phyloP scores from a whole-genome alignment of 2,113 vertebrate species.

The Cynopterus brachyotis region DNA sequence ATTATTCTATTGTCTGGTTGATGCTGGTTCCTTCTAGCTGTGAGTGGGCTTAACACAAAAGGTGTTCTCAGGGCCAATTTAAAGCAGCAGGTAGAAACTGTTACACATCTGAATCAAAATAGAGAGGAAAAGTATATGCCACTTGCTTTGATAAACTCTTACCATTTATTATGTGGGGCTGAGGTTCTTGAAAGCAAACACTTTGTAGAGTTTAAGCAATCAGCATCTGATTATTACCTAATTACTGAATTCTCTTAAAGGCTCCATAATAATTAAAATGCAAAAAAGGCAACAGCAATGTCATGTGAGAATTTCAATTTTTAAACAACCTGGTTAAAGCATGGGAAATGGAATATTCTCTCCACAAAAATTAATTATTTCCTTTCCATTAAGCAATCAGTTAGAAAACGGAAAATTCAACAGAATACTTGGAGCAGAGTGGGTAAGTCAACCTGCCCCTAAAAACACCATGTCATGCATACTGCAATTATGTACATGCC shows the following conservation, averaged over 20 bases:
- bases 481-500: slow-evolving; percentile 25
- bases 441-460: background rate
- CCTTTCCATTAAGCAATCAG: slow-evolving; percentile 44
- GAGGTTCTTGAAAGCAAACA: slow-evolving; percentile 55
- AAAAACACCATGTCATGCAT: slow-evolving; percentile 9
- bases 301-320: slow-evolving; percentile 52
- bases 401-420: slow-evolving; percentile 21
- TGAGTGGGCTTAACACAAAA: slow-evolving; percentile 68
- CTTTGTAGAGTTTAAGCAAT: slow-evolving; percentile 59
- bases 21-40: slow-evolving; percentile 22
- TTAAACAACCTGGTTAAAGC: slow-evolving; percentile 45
- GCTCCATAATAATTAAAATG: slow-evolving; percentile 61
- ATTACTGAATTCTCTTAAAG: slow-evolving; percentile 43
- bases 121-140: slow-evolving; percentile 51
- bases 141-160: slow-evolving; percentile 63
- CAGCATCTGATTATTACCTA: slow-evolving; percentile 59
- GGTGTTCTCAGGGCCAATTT: slow-evolving; percentile 55
- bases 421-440: background rate
- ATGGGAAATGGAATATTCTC: slow-evolving; percentile 41
- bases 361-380: slow-evolving; percentile 62
- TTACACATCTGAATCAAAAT: slow-evolving; percentile 57
- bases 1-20: slow-evolving; percentile 53
- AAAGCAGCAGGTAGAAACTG: slow-evolving; percentile 67
- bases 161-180: slow-evolving; percentile 61
- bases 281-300: slow-evolving; percentile 23